These are phyloP conservation scores for Prinia subflava DNA, from an alignment of 2,113 vertebrate species.

Conservation along the genomic window DNA sequence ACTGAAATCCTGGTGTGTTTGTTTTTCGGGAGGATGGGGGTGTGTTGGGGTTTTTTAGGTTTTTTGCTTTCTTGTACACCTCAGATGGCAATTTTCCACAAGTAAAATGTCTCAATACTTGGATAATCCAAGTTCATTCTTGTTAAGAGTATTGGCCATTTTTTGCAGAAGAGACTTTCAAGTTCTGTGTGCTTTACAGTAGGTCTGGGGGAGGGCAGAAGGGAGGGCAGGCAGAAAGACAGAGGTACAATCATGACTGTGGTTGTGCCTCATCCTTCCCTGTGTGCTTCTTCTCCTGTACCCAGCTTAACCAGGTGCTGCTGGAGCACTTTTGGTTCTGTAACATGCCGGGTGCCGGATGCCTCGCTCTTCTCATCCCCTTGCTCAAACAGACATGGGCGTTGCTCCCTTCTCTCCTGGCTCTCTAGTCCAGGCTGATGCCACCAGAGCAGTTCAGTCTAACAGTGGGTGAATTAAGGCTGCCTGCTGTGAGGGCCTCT, in stretches of 20 bases:
- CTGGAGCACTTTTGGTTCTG: neutral
- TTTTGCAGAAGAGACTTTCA: neutral
- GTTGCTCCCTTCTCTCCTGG: neutral
- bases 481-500: neutral
- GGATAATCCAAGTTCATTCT: neutral
- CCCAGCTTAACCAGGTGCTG: neutral
- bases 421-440: neutral
- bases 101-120: neutral
- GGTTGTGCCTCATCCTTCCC: neutral
- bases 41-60: neutral
- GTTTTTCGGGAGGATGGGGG: too few species aligned
- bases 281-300: accelerated
- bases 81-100: neutral
- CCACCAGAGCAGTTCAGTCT: neutral
- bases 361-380: neutral
- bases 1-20: neutral
- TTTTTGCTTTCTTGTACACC: neutral
- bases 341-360: accelerated
- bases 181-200: neutral
- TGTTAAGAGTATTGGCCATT: neutral
- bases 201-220: accelerated
- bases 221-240: neutral
- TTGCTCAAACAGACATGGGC: accelerated
- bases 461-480: neutral
- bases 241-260: neutral